Base-by-base conservation (phyloP, 2,888 invertebrate genomes). In the Galerucella pusilla region DNA sequence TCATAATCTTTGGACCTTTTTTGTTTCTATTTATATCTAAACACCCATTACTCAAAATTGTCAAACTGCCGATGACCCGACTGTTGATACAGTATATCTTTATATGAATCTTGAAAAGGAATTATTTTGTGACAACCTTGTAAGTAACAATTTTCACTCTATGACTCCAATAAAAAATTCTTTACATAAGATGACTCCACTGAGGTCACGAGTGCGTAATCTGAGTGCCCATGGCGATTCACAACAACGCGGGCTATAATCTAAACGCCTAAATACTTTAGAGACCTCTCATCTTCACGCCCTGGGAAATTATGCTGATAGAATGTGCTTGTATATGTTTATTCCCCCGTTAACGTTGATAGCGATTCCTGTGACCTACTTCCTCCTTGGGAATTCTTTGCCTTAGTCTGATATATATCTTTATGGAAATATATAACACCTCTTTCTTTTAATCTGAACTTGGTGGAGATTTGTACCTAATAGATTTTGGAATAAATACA, bases 301-400 rank as follows among this genome's bases (percentile, higher is more conserved):
- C 82, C 78, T 70, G 82, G 82, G 82, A 82, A 82, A 82, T 82
- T 82, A 82, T 80, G 75, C 77, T 80, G 81, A 81, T 81, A 80
- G 80, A 78, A 78, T 77, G 76, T 75, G 66, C 46, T 46, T 72
- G 66, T 72, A 79, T 77, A 76, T 78, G 79, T 76, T 80, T 76
- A 76, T 78, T 76, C 78, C 79, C 72, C 68, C 73, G 78, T 77
- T 76, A 72, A 60, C 72, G 72, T 14, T 60, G 72, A 60, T 65
- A 74, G 71, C 71, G 78, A 79, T 76, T 75, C 67, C 75, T 76
- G 77, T 77, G 79, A 79, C 78, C 80, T 80, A 78, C 69, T 75
- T 75, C 69, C 71, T 75, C 76, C 77, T 14, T 77, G 77, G 77
- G 79, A 74, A 79, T 72, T 60, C 64, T 65, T 45, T 65, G 46